Conservation (phyloP, 37 sponge, comb jelly and placozoan species). For the Aphrocallistes beatrix region DNA sequence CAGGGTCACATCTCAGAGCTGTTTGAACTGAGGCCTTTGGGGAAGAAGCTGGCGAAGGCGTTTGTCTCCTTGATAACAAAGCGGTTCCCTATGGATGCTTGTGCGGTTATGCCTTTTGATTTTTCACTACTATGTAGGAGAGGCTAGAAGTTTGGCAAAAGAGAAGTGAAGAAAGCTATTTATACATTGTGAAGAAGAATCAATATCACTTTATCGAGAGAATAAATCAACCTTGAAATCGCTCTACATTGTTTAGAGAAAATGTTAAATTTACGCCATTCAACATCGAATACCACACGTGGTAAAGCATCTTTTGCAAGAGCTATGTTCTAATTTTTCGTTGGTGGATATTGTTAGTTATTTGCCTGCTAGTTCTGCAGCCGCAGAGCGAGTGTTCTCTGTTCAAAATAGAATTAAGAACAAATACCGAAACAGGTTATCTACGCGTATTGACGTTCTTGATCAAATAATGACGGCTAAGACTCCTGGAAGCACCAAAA, state of each 20-base stretch:
- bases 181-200: neutral
- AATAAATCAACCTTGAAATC: neutral
- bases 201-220: neutral
- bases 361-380: neutral
- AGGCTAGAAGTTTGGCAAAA: neutral
- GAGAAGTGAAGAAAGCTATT: neutral
- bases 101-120: neutral
- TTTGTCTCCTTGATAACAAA: neutral
- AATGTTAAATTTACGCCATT: neutral
- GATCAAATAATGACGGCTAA: neutral
- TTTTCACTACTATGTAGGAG: neutral
- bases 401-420: neutral
- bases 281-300: neutral
- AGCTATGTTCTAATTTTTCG: too few species aligned
- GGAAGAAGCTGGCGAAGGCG: neutral
- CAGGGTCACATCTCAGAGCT: neutral
- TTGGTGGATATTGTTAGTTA: neutral
- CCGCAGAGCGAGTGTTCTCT: neutral
- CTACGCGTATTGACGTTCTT: neutral
- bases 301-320: too few species aligned
- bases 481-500: neutral
- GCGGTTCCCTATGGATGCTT: neutral
- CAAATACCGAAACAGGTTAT: neutral
- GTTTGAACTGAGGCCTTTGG: neutral
- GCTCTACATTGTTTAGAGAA: neutral